A percentile compares a stretch with the other conserved stretches of the same genome.
Conservation (phyloP, 2,888 invertebrate species). For the Neria commutata region DNA sequence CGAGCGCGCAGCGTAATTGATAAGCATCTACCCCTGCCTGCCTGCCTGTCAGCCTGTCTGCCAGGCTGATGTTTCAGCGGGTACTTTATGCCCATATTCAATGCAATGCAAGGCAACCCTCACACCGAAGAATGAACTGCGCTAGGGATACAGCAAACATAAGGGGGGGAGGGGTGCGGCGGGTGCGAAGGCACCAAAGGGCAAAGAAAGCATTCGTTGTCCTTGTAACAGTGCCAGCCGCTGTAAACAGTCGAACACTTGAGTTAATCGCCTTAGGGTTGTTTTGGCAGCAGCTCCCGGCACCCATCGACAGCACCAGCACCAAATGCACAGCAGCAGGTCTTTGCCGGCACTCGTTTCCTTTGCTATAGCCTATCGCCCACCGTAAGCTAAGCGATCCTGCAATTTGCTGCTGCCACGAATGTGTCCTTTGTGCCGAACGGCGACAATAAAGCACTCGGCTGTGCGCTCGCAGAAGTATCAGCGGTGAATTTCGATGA, state of each 20-base stretch:
- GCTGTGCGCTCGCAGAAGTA: conserved; percentile 22
- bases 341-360: not conserved
- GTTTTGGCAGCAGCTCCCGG: conserved; percentile 39
- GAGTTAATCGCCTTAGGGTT: conserved; percentile 59
- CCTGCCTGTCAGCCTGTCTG: too few species aligned
- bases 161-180: too few species aligned
- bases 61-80: too few species aligned
- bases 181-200: conserved; percentile 5
- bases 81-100: too few species aligned
- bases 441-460: conserved; percentile 23
- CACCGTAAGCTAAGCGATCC: conserved; percentile 47
- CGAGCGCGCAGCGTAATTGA: conserved; percentile 55
- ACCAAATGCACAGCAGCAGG: not conserved
- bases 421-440: conserved; percentile 32
- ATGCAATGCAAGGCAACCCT: too few species aligned
- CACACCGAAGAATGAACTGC: too few species aligned
- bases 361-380: too few species aligned
- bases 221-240: conserved; percentile 36
- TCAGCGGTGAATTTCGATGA: conserved; percentile 52
- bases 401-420: conserved; percentile 42
- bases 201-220: too few species aligned
- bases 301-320: too few species aligned
- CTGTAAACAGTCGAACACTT: conserved; percentile 45
- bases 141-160: too few species aligned
- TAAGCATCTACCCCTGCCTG: conserved; percentile 57